Evolutionary conservation across 53 echinoderm and acorn worm species (phyloP), one percentile per base, ranked within the genome.

Genomic region (Stichopus horrens): DNA sequence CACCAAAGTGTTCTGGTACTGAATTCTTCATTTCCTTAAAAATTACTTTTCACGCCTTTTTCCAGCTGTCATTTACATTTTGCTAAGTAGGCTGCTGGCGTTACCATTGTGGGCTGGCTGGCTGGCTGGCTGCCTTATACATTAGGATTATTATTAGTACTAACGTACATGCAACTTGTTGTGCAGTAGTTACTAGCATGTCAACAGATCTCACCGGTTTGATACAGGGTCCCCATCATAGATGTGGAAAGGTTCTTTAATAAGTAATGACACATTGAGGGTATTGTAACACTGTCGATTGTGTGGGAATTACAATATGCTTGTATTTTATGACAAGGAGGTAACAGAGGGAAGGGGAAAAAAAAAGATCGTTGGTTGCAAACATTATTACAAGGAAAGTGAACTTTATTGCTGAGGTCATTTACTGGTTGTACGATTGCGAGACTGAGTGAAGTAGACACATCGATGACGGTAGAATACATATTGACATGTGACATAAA

Each of bases 21-120:
- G 81, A 81, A 81, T 81, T 81, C 54, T 81, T 81, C 81, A 81
- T 81, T 81, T 81, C 81, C 21, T 81, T 81, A 81, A 81, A 81
- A 81, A 81, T 81, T 81, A 81, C 20, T 81, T 81, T 81, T 81
- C 81, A 81, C 81, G 81, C 81, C 81, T 81, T 58, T 81, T 81
- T 81, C 81, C 56, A 8, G 56, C 81, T 58, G 81, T 81, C 81
- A 57, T 57, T 81, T 81, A 81, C 81, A 81, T 21, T 81, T 58
- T 56, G 16, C 14, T 81, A 57, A 81, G 57, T 57, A 58, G 10
- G 21, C 19, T 9, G 54, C 52, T 19, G 55, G 55, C 79, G 58
- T 57, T 56, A 51, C 53, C 76, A 11, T 22, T 55, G 57, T 57
- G 2, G 71, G 71, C 71, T 7, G 37, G 37, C 37, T 37, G 71